These are phyloP conservation scores for Actinostola sp. DNA, from an alignment of 92 coral and sea anemone genomes.

Conservation along the genomic window DNA sequence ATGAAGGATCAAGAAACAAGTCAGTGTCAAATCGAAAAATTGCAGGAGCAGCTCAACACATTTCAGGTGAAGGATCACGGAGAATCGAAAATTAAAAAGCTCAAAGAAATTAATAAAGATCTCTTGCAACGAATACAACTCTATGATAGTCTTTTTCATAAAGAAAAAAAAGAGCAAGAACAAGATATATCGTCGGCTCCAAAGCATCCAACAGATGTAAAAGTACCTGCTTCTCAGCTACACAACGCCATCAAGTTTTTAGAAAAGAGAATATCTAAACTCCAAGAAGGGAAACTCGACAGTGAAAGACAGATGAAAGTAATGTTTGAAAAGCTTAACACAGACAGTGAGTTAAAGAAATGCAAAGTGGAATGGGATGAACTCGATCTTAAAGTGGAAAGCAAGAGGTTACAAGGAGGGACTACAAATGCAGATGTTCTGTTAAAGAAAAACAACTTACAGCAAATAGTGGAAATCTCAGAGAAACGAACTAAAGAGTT, in stretches of 20 bases:
- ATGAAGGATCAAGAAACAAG: neutral
- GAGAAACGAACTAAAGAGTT: slow-evolving; percentile 1
- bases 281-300: slow-evolving; percentile 17
- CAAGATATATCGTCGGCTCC: neutral
- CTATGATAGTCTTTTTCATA: slow-evolving; percentile 1
- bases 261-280: slow-evolving; percentile 9
- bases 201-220: neutral
- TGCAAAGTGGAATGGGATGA: slow-evolving; percentile 12
- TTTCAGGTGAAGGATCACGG: neutral
- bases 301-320: slow-evolving; percentile 11
- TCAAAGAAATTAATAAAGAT: slow-evolving; percentile 4
- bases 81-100: neutral
- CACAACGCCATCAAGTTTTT: slow-evolving; percentile 16
- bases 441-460: neutral
- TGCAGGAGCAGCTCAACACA: neutral
- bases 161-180: neutral
- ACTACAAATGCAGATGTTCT: neutral
- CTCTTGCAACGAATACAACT: slow-evolving; percentile 4
- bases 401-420: neutral
- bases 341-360: slow-evolving; percentile 2
- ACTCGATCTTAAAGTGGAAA: slow-evolving; percentile 14
- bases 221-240: neutral
- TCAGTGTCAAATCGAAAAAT: neutral
- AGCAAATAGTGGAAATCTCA: neutral
- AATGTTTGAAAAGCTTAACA: neutral